phyloP scores from a whole-genome alignment of 2,888 invertebrate genomes.

The Chironomus tentans region DNA sequence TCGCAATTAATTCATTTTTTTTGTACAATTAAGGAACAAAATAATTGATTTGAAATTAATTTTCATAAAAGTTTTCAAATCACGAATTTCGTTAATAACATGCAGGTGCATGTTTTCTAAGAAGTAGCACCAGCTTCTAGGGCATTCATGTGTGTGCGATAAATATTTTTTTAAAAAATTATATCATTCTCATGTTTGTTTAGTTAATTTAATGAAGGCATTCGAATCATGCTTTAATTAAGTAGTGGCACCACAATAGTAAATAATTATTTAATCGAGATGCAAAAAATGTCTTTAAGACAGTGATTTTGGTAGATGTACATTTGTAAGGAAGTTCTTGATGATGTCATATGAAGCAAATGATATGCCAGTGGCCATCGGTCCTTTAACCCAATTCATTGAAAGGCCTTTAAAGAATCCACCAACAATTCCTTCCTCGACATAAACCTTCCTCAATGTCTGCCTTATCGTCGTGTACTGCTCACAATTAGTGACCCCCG shows the following conservation, averaged over 20 bases:
- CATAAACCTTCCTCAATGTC: constrained; percentile 64
- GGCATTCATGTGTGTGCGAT: no score
- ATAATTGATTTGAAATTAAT: no score
- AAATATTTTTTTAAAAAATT: no score
- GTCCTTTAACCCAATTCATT: constrained; percentile 98
- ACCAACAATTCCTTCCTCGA: constrained; percentile 75
- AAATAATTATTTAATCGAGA: no score
- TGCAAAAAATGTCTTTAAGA: no score
- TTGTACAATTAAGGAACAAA: no score
- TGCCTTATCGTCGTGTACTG: constrained; percentile 54
- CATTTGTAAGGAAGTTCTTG: constrained; percentile 50
- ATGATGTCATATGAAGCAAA: constrained; percentile 89
- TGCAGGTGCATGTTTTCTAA: no score
- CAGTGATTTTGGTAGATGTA: not conserved
- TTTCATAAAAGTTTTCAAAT: no score
- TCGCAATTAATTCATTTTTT: no score
- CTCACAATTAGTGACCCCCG: constrained; percentile 44
- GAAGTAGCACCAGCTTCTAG: no score
- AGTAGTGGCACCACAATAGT: constrained; percentile 3
- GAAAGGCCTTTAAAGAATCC: constrained; percentile 98
- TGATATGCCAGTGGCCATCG: constrained; percentile 87
- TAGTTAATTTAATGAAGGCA: not conserved
- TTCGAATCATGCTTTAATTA: not conserved
- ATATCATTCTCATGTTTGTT: not conserved
- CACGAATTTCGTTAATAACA: no score